These are phyloP conservation scores for Sarcophaga subvicina DNA, from an alignment of 2,888 invertebrate species.

Conservation along the genomic window DNA sequence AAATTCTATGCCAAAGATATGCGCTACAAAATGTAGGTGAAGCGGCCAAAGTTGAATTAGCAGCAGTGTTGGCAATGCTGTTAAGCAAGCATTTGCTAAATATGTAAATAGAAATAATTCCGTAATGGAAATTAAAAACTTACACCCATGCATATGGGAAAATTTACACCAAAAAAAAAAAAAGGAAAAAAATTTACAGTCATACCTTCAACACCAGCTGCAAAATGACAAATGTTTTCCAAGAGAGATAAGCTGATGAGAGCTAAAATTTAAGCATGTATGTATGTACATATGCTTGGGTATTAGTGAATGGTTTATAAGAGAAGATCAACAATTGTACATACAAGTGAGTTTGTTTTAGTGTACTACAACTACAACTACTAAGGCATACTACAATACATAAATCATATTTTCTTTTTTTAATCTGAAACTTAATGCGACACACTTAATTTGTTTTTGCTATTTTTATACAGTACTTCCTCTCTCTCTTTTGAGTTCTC, in stretches of 20 bases:
- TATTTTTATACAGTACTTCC: too few species aligned
- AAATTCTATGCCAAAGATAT: too few species aligned
- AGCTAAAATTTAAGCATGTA: not conserved
- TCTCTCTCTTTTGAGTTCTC: too few species aligned
- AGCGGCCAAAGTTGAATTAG: too few species aligned
- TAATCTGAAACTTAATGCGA: slow-evolving; percentile 30
- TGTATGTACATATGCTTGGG: not conserved
- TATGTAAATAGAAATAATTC: too few species aligned
- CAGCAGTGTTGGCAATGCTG: too few species aligned
- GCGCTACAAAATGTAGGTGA: too few species aligned
- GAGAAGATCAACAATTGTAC: too few species aligned
- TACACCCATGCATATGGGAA: not conserved
- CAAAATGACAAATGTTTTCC: slow-evolving; percentile 25
- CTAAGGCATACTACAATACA: not conserved
- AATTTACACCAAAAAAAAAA: not conserved
- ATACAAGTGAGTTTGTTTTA: too few species aligned
- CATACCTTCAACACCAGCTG: not conserved
- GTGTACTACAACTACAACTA: too few species aligned
- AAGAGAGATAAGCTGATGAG: slow-evolving; percentile 8
- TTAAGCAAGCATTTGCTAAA: too few species aligned
- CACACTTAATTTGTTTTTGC: slow-evolving; percentile 1
- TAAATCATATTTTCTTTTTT: slow-evolving; percentile 25
- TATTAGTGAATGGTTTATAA: too few species aligned
- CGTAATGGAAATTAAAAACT: not conserved
- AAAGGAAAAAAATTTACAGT: not conserved